Conservation (phyloP, 2,113 vertebrate genomes). For the Triplophysa rosa region DNA sequence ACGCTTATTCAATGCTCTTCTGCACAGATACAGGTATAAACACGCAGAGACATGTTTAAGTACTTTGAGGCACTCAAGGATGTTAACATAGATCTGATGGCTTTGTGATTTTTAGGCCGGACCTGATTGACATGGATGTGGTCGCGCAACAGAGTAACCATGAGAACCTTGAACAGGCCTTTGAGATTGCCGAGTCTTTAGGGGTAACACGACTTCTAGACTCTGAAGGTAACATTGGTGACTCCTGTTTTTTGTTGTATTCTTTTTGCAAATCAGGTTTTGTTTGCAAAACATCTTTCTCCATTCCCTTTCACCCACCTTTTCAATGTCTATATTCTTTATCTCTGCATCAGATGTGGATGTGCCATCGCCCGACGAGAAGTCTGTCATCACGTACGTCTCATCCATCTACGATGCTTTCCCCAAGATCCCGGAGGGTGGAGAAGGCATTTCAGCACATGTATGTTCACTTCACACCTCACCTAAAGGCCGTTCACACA, state of each 20-base stretch:
- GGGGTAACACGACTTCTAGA: conserved; percentile 94
- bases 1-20: conserved; percentile 97
- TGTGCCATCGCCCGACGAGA: conserved; percentile 94
- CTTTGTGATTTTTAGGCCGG: conserved; percentile 78
- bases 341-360: conserved; percentile 83
- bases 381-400: conserved; percentile 98
- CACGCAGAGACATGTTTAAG: neutral
- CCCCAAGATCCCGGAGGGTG: conserved; percentile 96
- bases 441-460: conserved; percentile 89
- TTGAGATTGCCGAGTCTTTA: conserved; percentile 92
- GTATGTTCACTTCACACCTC: conserved; percentile 68
- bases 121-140: conserved; percentile 95
- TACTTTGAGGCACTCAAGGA: neutral
- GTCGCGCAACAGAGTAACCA: conserved; percentile 89
- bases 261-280: neutral
- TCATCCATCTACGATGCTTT: conserved; percentile 99
- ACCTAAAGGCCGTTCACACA: neutral
- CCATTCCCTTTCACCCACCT: fast-evolving
- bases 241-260: neutral
- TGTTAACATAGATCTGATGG: neutral
- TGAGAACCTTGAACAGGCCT: conserved; percentile 97
- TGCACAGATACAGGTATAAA: conserved; percentile 88
- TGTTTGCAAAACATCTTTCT: neutral
- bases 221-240: conserved; percentile 81
- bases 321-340: neutral